Base-by-base conservation (phyloP, 92 coral and sea anemone genomes). In the Bergia puertoricense region DNA sequence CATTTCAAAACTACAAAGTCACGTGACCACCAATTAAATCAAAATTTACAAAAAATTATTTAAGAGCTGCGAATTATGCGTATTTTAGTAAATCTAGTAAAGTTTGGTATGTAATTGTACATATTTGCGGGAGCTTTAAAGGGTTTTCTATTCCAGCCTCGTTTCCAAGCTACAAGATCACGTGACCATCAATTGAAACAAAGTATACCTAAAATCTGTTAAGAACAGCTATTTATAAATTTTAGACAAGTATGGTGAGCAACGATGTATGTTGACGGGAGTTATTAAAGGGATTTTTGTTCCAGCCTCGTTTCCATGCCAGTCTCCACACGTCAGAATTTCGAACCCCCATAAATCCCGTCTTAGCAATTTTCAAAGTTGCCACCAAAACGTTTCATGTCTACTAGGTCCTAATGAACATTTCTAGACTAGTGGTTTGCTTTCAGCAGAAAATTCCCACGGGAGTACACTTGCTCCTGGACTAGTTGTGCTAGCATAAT, bases 301-400 rank as follows among this genome's bases (percentile, higher is more conserved):
- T 9, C 2, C 57, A 51, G 2, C 57, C 57, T 51, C 57, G 57
- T 51, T 7, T 51, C 15, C 57, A 51, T 4, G 57, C 1, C 11
- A 6, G 46, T 15, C 1, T 10, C 14, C 37, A 4, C 2, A 18
- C n/a, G n/a, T 66, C 73, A 20, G 73, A 66, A 37, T 51, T 81
- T 81, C 73, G 11, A 81, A 36, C 85, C 85, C 5, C 85, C 85
- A 6, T 56, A 81, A 81, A 81, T n/a, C 73, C 72, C 46, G 73
- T 81, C 45, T 66, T 54, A 81, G 73, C 85, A 54, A 81, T 11
- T 81, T 81, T 44, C 85, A 81, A 18, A 81, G 85, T 54, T 81
- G 85, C 66, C 69, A 81, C 85, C 85, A 54, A 81, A 45, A 81
- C 85, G n/a, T 81, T 81, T 81, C 73, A 81, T 54, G 15, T 81